Evolutionary conservation across 2,113 vertebrate genomes (phyloP), one percentile per base, ranked within the genome.

Genomic region (Tenebrosternarchus preto): DNA sequence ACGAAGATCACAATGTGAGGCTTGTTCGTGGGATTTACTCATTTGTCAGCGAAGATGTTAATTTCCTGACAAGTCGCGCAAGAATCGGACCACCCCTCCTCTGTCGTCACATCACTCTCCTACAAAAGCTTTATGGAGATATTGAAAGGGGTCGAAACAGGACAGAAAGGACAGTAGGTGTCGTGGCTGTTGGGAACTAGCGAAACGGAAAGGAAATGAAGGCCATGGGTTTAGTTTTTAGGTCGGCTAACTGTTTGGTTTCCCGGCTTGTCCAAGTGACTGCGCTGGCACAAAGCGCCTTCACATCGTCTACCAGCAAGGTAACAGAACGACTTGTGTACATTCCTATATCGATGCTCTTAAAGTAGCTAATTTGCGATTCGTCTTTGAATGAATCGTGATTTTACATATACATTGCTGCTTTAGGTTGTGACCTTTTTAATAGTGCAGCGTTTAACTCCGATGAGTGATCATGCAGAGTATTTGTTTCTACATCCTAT

Each of bases 91-190:
- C 85, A 70, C 82, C n/a, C n/a, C 85, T 84, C 64, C 78, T 85
- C 71, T 81, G 84, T 82, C 85, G 85, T 88, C 85, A 85, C 78
- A 5, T 76, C 76, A 15, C 70, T 36, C 24, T 43, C 72, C 79
- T 82, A 77, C 69, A 72, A 84, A 82, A 86, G 60, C 80, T 77
- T 68, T 69, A 87, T 85, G 84, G 85, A 83, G 81, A 43, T 36
- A 74, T 16, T 53, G 80, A 76, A 79, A 11, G n/a, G 70, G 67
- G 70, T 12, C 43, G 43, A 50, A 50, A 50, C 24, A 75, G 71
- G 72, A 17, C 60, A 61, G 53, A 24, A 31, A 33, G 71, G 71
- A 68, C 29, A 46, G 69, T 43, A 53, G 39, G 17, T 61, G 78
- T 73, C 22, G 33, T 56, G 8, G 63, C 11, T 46, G 25, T 59